Evolutionary conservation across 2,797 vertebrate species (phyloP).

Genomic region (Phalloptychus januarius): DNA sequence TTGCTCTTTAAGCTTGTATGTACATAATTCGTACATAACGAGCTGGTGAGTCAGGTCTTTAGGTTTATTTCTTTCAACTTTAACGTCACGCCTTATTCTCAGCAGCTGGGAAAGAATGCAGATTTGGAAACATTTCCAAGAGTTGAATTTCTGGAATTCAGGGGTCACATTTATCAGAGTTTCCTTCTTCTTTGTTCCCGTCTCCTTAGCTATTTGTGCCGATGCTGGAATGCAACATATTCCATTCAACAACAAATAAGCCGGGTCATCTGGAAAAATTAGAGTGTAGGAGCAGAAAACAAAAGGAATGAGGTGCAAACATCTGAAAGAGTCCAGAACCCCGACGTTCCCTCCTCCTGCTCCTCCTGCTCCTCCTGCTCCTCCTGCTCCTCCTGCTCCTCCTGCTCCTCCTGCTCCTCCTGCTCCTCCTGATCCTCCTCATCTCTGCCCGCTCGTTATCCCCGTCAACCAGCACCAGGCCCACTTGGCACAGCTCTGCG

Average conservation of each 20-base stretch:
- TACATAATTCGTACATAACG: not conserved
- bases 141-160: constrained; percentile 49
- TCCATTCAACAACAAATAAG: constrained; percentile 69
- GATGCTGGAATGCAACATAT: constrained; percentile 77
- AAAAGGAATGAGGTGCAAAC: constrained; percentile 66
- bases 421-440: constrained; percentile 22
- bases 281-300: constrained; percentile 60
- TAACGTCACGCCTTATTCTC: constrained; percentile 27
- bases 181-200: constrained; percentile 52
- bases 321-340: constrained; percentile 70
- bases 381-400: too few species aligned
- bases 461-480: constrained; percentile 79
- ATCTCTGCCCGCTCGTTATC: constrained; percentile 79
- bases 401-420: constrained; percentile 21
- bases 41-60: constrained; percentile 31
- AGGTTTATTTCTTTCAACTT: constrained; percentile 29
- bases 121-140: constrained; percentile 52
- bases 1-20: not conserved
- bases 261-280: constrained; percentile 69
- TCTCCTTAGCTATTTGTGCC: constrained; percentile 62
- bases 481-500: constrained; percentile 83
- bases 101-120: constrained; percentile 46
- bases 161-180: constrained; percentile 58
- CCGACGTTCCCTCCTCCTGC: constrained; percentile 45
- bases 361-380: not conserved